Percentiles rank a stretch among this genome's conserved stretches.
phyloP scores from a whole-genome alignment of 2,797 vertebrate species.

The Rhinichthys osculus region DNA sequence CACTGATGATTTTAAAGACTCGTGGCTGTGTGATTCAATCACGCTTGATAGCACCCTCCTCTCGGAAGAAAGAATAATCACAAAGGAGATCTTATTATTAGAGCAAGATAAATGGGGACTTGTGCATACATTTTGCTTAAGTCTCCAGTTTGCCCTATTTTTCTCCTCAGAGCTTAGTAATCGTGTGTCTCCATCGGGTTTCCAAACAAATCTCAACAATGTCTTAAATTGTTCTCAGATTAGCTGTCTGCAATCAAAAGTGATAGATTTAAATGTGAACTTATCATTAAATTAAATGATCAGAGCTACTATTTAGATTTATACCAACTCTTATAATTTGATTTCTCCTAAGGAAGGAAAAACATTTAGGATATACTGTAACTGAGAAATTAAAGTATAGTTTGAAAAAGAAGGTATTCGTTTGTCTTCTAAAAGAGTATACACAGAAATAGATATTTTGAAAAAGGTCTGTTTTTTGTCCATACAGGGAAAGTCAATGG shows the following conservation, averaged over 20 bases:
- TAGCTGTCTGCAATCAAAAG: neutral
- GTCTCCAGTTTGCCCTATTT: neutral
- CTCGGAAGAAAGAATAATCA: neutral
- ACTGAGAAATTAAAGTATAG: neutral
- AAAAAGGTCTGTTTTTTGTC: neutral
- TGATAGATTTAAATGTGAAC: neutral
- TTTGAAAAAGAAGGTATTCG: neutral
- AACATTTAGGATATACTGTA: neutral
- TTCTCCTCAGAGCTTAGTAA: neutral
- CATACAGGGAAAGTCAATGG: neutral
- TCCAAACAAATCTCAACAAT: neutral
- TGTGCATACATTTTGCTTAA: neutral
- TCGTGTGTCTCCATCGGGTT: neutral
- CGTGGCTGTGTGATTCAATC: constrained; percentile 52
- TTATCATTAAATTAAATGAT: neutral
- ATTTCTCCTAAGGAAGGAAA: neutral
- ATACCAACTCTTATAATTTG: too few species aligned
- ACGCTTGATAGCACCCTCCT: constrained; percentile 40
- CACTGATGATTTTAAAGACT: constrained; percentile 53
- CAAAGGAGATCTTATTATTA: constrained; percentile 8
- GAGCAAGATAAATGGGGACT: neutral
- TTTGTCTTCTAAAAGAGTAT: neutral
- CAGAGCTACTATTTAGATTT: neutral
- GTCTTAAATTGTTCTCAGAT: neutral
- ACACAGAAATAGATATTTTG: neutral